phyloP scores from a whole-genome alignment of 2,888 invertebrate genomes.

The Calameuta idolon region DNA sequence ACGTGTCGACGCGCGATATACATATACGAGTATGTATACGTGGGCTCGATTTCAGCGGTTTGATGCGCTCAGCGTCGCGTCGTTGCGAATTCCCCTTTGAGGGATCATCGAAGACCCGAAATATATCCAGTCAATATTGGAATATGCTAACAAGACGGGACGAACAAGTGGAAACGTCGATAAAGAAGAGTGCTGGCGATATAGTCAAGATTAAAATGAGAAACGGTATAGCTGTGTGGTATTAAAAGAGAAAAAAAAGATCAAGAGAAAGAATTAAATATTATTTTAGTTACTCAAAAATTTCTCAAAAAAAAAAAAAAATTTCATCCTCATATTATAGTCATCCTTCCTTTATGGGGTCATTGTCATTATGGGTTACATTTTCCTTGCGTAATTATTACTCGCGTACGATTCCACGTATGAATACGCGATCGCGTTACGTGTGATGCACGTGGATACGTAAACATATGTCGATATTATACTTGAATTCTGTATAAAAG shows the following conservation, averaged over 20 bases:
- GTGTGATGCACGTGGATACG: neutral
- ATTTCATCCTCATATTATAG: neutral
- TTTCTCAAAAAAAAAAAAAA: neutral
- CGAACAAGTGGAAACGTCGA: neutral
- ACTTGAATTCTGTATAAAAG: neutral
- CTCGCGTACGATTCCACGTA: neutral
- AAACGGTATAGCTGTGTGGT: neutral
- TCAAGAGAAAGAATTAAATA: neutral
- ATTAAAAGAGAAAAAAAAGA: neutral
- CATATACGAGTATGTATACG: neutral
- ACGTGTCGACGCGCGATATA: neutral
- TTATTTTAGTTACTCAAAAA: neutral
- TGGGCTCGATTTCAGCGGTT: neutral
- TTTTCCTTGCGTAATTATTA: neutral
- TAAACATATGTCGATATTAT: neutral
- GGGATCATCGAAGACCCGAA: neutral
- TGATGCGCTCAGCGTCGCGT: neutral
- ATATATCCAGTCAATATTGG: neutral
- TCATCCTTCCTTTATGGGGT: neutral
- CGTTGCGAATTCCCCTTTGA: neutral
- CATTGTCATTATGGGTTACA: neutral
- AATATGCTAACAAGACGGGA: neutral
- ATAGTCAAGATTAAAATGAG: neutral
- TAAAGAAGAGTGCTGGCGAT: neutral
- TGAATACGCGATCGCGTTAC: neutral